Base-by-base conservation (phyloP, 2,113 vertebrate species). In the Myotis brandtii region DNA sequence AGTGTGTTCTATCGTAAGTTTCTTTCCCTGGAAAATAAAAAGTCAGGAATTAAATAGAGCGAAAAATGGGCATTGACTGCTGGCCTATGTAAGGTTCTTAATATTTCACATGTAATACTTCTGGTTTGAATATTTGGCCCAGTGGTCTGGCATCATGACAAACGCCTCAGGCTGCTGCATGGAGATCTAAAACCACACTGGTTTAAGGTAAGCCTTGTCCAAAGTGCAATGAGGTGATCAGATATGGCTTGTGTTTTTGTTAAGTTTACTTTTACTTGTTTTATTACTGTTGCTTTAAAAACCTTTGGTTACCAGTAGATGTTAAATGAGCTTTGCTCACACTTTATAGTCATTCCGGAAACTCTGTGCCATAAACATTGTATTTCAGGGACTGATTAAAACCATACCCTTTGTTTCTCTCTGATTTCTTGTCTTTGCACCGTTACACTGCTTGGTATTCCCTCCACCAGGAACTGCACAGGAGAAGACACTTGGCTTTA, bases 331-430 rank as follows among this genome's bases (percentile, higher is more conserved):
- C 52, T 84, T 82, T 91, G 67, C n/a, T 92, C 34, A 79, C 23
- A 76, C 40, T 83, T 13, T 62, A 50, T 12, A 20, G 32, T 54
- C 37, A 89, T 76, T 89, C 32, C 50, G 81, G 50, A 86, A 95
- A 77, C 11, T n/a, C 2, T n/a, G 6, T 34, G 48, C 37, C 69
- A 75, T 67, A 79, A 90, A 88, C 34, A 87, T 10, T 76, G 6
- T 73, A 37, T 76, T 92, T 87, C 48, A 76, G 67, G 84, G 75
- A n/a, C 59, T 96, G 62, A 92, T 95, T 90, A 93, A 93, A 95
- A 92, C 23, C 17, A 79, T 70, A 62, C 62, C 20, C 87, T 95
- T 84, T 92, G 21, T 52, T 97, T 95, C 90, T 92, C n/a, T 75
- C 37, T 76, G 27, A 87, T 12, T 94, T 23, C 20, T 46, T 83